Conservation (phyloP, 2,888 invertebrate species). For the Eurytoma californica region DNA sequence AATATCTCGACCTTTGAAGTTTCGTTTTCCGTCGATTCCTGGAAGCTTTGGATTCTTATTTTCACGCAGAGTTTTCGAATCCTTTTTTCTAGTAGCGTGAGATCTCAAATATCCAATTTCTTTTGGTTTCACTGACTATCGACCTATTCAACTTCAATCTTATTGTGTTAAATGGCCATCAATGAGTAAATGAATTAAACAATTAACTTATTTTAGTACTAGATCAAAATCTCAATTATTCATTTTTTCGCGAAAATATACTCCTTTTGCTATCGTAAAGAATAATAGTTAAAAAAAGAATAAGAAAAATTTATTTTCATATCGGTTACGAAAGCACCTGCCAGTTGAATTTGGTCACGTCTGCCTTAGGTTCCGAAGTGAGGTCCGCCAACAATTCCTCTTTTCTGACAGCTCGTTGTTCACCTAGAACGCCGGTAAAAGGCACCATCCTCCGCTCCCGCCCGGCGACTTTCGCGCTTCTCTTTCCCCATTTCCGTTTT, state of each 20-base stretch:
- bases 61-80: not conserved
- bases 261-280: too few species aligned
- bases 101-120: conserved; percentile 16
- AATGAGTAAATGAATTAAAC: too few species aligned
- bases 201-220: too few species aligned
- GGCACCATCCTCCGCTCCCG: conserved; percentile 25
- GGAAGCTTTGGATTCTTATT: conserved; percentile 17
- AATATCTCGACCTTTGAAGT: conserved; percentile 33
- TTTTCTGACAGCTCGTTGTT: not conserved
- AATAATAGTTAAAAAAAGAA: too few species aligned
- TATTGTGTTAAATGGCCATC: too few species aligned
- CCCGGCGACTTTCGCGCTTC: not conserved
- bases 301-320: too few species aligned
- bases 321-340: conserved; percentile 11
- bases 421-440: not conserved
- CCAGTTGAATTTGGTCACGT: conserved; percentile 37
- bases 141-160: too few species aligned
- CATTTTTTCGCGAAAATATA: too few species aligned
- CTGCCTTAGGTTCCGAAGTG: conserved; percentile 6
- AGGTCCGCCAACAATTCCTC: not conserved
- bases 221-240: too few species aligned
- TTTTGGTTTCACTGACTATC: not conserved
- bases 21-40: conserved; percentile 8
- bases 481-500: conserved; percentile 41
- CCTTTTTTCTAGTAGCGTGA: not conserved